Percentiles rank a stretch among this genome's conserved stretches.
Conservation (phyloP, 1,140 invertebrate genomes). For the Papilio polytes region DNA sequence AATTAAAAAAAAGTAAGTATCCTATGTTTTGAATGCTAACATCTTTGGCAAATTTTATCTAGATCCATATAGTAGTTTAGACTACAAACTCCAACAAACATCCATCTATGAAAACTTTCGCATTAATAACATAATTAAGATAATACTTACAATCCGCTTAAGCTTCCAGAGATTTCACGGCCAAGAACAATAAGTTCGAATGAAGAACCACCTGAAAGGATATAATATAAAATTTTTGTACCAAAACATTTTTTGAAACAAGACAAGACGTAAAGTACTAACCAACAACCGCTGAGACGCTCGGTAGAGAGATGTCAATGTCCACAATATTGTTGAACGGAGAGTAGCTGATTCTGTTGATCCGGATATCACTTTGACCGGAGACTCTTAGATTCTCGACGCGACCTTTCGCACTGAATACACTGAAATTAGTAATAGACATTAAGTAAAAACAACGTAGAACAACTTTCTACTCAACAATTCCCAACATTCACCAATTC, state of each 20-base stretch:
- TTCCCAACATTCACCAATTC: too few species aligned
- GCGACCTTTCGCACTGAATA: background rate
- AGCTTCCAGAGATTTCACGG: background rate
- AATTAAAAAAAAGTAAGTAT: too few species aligned
- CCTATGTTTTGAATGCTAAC: too few species aligned
- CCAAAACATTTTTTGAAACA: too few species aligned
- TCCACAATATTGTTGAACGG: background rate
- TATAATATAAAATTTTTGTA: background rate
- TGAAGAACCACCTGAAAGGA: background rate
- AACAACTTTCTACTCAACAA: too few species aligned
- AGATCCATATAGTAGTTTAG: too few species aligned
- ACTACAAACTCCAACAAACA: too few species aligned
- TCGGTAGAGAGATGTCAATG: background rate
- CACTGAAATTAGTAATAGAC: background rate
- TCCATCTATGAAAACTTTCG: too few species aligned
- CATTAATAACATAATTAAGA: background rate
- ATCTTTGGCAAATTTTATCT: too few species aligned
- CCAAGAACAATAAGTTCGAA: background rate
- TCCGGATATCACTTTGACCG: background rate
- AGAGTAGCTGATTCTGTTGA: background rate
- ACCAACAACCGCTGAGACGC: background rate
- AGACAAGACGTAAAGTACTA: background rate
- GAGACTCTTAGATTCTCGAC: background rate
- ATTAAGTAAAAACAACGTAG: too few species aligned
- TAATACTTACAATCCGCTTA: constrained; percentile 17